phyloP scores from a whole-genome alignment of 1,140 invertebrate species.

The Solen grandis region DNA sequence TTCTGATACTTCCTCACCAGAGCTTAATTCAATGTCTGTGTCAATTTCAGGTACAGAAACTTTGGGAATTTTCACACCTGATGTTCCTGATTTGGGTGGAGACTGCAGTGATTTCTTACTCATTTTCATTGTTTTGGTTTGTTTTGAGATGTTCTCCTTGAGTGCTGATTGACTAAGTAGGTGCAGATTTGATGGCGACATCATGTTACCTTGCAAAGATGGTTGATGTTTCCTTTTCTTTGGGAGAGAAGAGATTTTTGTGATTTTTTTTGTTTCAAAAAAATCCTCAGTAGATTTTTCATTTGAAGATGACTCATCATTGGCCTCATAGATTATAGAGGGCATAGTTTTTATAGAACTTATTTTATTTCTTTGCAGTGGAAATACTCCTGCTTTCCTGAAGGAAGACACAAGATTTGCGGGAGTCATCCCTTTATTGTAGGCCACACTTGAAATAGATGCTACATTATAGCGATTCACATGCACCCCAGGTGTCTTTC shows the following conservation, averaged over 20 bases:
- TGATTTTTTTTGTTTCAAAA: background rate
- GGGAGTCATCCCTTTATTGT: conserved; percentile 13
- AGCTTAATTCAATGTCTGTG: no score
- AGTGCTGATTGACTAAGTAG: background rate
- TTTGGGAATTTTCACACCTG: background rate
- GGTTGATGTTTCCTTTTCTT: conserved; percentile 9
- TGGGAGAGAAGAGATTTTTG: background rate
- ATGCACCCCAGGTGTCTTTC: background rate
- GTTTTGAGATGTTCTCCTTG: background rate
- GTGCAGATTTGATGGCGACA: conserved; percentile 5
- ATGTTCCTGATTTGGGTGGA: background rate
- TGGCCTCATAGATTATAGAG: background rate
- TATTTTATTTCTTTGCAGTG: conserved; percentile 18
- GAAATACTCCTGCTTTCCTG: conserved; percentile 29
- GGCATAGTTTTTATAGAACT: background rate
- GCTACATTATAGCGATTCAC: conserved; percentile 15
- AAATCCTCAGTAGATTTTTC: background rate
- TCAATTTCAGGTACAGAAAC: no score
- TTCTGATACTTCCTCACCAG: no score
- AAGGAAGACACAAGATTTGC: conserved; percentile 36
- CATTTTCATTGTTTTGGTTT: background rate
- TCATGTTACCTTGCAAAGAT: conserved; percentile 3
- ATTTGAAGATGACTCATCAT: background rate
- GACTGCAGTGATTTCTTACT: no score
- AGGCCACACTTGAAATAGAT: conserved; percentile 12